Base-by-base conservation (phyloP, 1,140 invertebrate genomes). In the Brachionus paranguensis region DNA sequence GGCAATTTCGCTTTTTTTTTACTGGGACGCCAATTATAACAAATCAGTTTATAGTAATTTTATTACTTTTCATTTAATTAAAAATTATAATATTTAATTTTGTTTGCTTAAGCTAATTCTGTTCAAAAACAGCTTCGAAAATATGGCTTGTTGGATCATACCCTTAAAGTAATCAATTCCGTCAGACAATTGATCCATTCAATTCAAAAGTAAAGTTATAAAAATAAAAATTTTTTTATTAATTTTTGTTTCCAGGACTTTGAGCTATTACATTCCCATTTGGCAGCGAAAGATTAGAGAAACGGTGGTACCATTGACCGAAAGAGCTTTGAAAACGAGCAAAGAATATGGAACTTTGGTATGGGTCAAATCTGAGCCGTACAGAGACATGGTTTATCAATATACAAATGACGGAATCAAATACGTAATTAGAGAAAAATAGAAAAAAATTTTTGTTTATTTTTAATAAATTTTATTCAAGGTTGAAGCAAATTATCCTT, bases 1-100 rank as follows among this genome's bases (percentile, higher is more conserved):
- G 20, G 45, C 45, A 11, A 41, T 76, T 14, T 60, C 50, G 6
- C 33, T 68, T 11, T 81, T 81, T 41, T 64, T 81, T 27, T 81
- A 81, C 27, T 64, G 50, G 78, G 78, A 81, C n/a, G 12, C 43
- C 4, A 81, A 64, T 68, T 41, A 81, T 12, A 81, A 81, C 20
- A 81, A 64, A 68, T 81, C 78, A 1, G 17, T 81, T 68, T 81
- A 81, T 24, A 68, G 76, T 79, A 79, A 79, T 45, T 64, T 24
- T 27, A 12, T 45, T 12, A 14, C 5, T 17, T 17, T 45, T 37
- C 0, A 12, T 72, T 20, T 11, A 14, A 78, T 78, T 10, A 78
- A 47, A 55, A 78, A 14, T 50, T 1, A 0, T 14, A 10, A 47
- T 17, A 11, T 17, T n/a, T 50, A 27, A 24, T 43, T 27, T 43